These are phyloP conservation scores for Phaethon lepturus DNA, from an alignment of 2,113 vertebrate genomes.

Conservation along the genomic window DNA sequence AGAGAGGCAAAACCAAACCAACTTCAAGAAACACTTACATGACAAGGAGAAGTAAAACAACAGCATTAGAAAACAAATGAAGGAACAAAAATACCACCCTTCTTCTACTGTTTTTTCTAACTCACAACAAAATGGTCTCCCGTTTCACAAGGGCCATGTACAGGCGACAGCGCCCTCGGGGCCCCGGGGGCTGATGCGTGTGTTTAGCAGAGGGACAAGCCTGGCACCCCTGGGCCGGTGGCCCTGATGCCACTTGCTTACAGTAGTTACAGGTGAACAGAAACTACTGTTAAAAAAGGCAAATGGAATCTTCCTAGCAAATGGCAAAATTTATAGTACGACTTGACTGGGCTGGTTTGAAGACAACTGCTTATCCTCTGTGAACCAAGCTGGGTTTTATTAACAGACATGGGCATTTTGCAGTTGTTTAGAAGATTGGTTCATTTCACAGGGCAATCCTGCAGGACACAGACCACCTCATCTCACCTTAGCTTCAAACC, in stretches of 20 bases:
- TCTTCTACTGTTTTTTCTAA: not conserved
- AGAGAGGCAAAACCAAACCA: not conserved
- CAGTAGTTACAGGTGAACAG: not conserved
- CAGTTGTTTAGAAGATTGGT: not conserved
- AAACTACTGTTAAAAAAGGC: not conserved
- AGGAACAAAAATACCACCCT: not conserved
- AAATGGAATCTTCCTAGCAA: not conserved
- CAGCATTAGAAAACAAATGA: not conserved
- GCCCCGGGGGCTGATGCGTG: accelerated
- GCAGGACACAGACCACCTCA: not conserved
- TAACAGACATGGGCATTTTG: not conserved
- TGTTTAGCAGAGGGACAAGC: not conserved
- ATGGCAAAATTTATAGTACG: not conserved
- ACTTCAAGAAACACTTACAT: not conserved
- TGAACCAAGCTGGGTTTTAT: not conserved
- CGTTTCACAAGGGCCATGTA: not conserved
- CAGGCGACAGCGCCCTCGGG: accelerated
- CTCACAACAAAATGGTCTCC: not conserved
- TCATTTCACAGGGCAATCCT: not conserved
- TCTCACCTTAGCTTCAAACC: not conserved
- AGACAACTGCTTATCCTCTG: not conserved
- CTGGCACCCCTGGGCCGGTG: accelerated
- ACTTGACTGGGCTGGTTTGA: not conserved
- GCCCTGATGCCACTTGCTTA: not conserved
- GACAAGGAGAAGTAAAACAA: not conserved